phyloP scores from a whole-genome alignment of 2,888 invertebrate genomes.

The Muschampia plurimacula region DNA sequence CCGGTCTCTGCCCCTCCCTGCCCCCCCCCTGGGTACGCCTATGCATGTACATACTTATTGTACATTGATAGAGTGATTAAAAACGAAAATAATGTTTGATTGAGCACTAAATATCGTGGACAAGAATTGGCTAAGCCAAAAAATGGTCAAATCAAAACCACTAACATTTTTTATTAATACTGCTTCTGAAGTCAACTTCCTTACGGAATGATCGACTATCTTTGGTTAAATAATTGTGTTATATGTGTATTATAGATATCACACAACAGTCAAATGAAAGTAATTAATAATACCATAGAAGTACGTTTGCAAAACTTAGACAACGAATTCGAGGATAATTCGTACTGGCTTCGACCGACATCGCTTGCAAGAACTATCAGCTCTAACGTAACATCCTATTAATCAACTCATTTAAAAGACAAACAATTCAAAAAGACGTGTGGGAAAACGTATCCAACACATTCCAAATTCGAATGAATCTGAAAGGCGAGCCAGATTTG shows the following conservation, averaged over 20 bases:
- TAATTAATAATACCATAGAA: neutral
- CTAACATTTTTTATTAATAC: neutral
- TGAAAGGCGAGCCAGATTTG: slow-evolving; percentile 82
- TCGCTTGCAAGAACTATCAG: slow-evolving; percentile 57
- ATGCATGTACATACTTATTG: too few relatives aligned
- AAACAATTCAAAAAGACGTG: slow-evolving; percentile 75
- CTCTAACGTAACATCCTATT: slow-evolving; percentile 74
- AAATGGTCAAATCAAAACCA: neutral
- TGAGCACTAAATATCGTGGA: too few relatives aligned
- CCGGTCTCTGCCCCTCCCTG: too few relatives aligned
- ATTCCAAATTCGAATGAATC: slow-evolving; percentile 85
- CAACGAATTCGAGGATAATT: slow-evolving; percentile 26
- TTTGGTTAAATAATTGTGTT: too few relatives aligned
- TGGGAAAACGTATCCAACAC: slow-evolving; percentile 82
- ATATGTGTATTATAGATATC: too few relatives aligned
- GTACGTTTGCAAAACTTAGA: slow-evolving; percentile 17
- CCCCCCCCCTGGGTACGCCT: too few relatives aligned
- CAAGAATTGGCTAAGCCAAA: too few relatives aligned
- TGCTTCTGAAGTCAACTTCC: neutral
- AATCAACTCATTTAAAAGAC: slow-evolving; percentile 83
- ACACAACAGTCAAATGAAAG: too few relatives aligned
- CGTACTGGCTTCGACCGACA: slow-evolving; percentile 47
- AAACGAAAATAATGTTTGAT: too few relatives aligned
- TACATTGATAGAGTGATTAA: too few relatives aligned
- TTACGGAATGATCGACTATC: neutral